Conservation (phyloP, 1,140 invertebrate species). For the Odontomachus brunneus region DNA sequence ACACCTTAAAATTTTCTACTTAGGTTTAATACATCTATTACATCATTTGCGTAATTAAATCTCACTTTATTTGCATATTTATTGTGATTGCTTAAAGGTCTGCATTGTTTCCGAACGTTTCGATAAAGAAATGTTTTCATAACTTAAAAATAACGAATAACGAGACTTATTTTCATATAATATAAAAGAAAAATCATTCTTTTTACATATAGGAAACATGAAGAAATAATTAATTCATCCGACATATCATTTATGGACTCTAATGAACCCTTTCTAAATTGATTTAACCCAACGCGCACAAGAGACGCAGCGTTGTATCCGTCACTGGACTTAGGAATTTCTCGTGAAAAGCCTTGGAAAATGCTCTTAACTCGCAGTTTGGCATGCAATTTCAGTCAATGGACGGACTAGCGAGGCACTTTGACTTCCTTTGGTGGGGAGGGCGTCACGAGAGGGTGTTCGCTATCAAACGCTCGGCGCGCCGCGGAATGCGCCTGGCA, state of each 20-base stretch:
- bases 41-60: conserved; percentile 25
- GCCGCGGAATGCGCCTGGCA: conserved; percentile 74
- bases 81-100: not conserved
- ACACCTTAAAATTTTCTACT: conserved; percentile 6
- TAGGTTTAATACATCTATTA: conserved; percentile 39
- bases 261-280: too few species aligned
- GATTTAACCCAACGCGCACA: too few species aligned
- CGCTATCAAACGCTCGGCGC: conserved; percentile 79
- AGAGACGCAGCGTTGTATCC: too few species aligned
- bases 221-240: too few species aligned
- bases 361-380: conserved; percentile 12
- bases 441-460: conserved; percentile 74
- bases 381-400: conserved; percentile 74
- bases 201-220: too few species aligned
- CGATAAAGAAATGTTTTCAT: not conserved
- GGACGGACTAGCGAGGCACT: conserved; percentile 74
- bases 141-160: too few species aligned
- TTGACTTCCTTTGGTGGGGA: conserved; percentile 71
- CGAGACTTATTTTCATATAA: too few species aligned
- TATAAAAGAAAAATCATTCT: too few species aligned
- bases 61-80: conserved; percentile 1
- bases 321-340: too few species aligned
- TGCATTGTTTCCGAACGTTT: not conserved
- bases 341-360: conserved; percentile 34
- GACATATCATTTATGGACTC: too few species aligned